Conservation (phyloP, 2,888 invertebrate species). For the Brachynemurus nebulosus region DNA sequence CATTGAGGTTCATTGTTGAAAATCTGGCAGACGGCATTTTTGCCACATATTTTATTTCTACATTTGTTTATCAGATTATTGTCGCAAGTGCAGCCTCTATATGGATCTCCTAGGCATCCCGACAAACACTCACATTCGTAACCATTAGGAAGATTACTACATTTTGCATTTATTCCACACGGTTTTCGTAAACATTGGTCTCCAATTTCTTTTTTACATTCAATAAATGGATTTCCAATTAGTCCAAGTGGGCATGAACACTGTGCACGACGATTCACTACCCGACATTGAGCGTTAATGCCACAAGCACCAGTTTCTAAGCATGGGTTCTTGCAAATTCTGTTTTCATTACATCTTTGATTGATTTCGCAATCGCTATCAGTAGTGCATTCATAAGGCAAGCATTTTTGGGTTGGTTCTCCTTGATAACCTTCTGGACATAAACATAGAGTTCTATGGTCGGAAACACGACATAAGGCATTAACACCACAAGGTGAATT, state of each 20-base stretch:
- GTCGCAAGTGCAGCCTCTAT: slow-evolving; percentile 66
- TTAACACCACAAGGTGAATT: slow-evolving; percentile 61
- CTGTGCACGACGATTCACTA: slow-evolving; percentile 58
- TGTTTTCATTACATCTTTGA: slow-evolving; percentile 54
- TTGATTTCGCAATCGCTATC: slow-evolving; percentile 65
- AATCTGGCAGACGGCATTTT: slow-evolving; percentile 67
- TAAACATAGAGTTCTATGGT: slow-evolving; percentile 71
- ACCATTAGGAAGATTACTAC: slow-evolving; percentile 61
- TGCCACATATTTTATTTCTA: slow-evolving; percentile 63
- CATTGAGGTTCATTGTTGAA: slow-evolving; percentile 58
- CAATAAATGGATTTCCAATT: slow-evolving; percentile 52
- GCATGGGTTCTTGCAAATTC: slow-evolving; percentile 75
- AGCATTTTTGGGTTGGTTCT: slow-evolving; percentile 62
- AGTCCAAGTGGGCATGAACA: slow-evolving; percentile 64
- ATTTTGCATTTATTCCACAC: slow-evolving; percentile 72
- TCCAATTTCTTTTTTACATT: slow-evolving; percentile 52
- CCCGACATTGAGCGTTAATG: slow-evolving; percentile 70
- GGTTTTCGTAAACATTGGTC: slow-evolving; percentile 68
- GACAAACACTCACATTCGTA: slow-evolving; percentile 70
- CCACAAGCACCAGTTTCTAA: slow-evolving; percentile 63
- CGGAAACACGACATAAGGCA: slow-evolving; percentile 63
- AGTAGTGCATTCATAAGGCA: slow-evolving; percentile 58
- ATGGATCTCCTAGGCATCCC: slow-evolving; percentile 70
- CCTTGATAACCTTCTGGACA: slow-evolving; percentile 79
- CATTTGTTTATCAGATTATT: slow-evolving; percentile 55